Base-by-base conservation (phyloP, 1,140 invertebrate species). In the Pseudachorutes palmiensis region DNA sequence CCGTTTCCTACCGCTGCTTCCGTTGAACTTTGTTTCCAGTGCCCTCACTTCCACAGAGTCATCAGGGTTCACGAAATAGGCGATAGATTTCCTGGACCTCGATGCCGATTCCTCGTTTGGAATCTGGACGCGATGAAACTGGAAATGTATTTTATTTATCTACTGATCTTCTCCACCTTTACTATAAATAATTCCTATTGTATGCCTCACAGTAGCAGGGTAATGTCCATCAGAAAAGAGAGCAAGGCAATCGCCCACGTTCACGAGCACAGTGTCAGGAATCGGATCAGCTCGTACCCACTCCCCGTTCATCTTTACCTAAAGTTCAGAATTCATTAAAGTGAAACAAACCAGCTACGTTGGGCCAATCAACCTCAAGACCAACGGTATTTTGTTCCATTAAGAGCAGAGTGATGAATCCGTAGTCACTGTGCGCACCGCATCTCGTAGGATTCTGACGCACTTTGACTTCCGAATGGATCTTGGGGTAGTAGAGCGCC, bases 51-150 rank as follows among this genome's bases (percentile, higher is more conserved):
- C 24, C 5, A 58, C 55, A 5, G 5, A 78, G 68, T 83, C 78
- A 77, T 88, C 85, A 1, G 89, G 88, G 76, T 89, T 86, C 67
- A 88, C 84, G 78, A 90, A 90, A 79, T 86, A 88, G 1, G 84
- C 87, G 45, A 90, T 82, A 32, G 86, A 87, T 75, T 89, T 87
- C 24, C 86, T 82, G 1, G 83, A 82, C 48, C 82, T 80, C 0
- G 82, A 80, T 57, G 82, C 81, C 19, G 81, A 79, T 68, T 80
- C 80, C 65, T 81, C 79, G 32, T 85, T 82, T 66, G 88, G 87
- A 1, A 89, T 81, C 0, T 88, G 82, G 1, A 90, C 86, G 2
- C 88, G 85, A 75, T 91, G 88, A 76, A 82, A 80, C 82, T 87
- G 14, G 16, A 26, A 71, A 64, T 22, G 32, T 41, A 67, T 48